These are phyloP conservation scores for Pardalotus punctatus DNA, from an alignment of 2,113 vertebrate genomes.

Conservation along the genomic window DNA sequence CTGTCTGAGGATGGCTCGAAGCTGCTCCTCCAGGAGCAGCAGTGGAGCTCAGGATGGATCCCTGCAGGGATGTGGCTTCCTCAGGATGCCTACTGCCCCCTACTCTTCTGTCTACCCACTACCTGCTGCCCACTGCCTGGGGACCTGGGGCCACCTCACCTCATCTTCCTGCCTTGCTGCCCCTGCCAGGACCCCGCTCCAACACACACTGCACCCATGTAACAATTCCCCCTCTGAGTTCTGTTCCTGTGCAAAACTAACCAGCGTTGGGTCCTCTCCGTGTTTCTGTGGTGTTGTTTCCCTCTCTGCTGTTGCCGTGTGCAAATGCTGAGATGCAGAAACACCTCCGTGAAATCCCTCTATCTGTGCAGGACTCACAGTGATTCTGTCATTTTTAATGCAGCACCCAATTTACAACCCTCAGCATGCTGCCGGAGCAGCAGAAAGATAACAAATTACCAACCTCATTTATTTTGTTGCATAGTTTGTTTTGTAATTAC, in stretches of 20 bases:
- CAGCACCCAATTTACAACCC: not conserved
- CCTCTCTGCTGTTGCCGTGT: not conserved
- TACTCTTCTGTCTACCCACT: not conserved
- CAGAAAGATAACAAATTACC: conserved; percentile 29
- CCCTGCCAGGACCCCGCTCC: not conserved
- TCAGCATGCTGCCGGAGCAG: not conserved
- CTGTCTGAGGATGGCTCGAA: not conserved
- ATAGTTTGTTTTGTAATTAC: conserved; percentile 33
- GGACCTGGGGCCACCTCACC: not conserved
- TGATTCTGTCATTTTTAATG: conserved; percentile 39
- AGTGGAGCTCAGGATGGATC: not conserved
- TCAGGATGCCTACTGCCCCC: not conserved
- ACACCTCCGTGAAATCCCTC: not conserved
- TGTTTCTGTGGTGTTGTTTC: not conserved
- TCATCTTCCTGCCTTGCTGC: not conserved
- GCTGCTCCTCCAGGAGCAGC: not conserved
- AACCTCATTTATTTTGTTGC: conserved; percentile 8
- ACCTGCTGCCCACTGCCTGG: not conserved
- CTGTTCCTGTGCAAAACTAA: not conserved
- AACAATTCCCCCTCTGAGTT: not conserved
- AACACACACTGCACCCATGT: not conserved
- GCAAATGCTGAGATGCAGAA: not conserved
- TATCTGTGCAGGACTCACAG: not conserved
- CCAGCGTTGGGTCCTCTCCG: not conserved
- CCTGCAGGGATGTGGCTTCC: not conserved